A percentile compares a stretch with the other conserved stretches of the same genome.
Evolutionary conservation across 2,888 invertebrate species (phyloP).

Genomic region (Sphecodes monilicornis): DNA sequence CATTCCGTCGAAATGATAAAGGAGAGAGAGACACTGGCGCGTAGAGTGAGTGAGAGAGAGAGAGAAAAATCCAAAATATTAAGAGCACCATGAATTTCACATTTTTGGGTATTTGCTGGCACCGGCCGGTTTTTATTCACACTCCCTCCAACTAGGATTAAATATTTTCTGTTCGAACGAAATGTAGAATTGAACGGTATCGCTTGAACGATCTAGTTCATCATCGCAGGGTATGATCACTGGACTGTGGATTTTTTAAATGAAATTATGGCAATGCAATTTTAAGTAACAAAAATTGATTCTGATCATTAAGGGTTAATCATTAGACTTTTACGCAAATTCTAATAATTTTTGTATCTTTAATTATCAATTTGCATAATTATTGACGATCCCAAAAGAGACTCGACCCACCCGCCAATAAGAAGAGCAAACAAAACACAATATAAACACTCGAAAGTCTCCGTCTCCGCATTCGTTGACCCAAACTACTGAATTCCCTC

Average conservation of each 20-base stretch:
- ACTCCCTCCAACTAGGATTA: background rate
- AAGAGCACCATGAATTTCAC: background rate
- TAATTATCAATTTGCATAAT: background rate
- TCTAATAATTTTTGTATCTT: background rate
- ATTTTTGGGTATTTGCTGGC: background rate
- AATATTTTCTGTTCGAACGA: background rate
- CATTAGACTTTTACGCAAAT: no score
- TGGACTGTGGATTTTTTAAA: no score
- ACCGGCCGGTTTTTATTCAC: background rate
- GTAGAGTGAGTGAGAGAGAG: background rate
- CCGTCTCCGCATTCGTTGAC: background rate
- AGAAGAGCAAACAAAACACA: background rate
- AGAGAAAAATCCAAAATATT: background rate
- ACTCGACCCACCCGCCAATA: background rate
- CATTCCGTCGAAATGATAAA: constrained; percentile 16
- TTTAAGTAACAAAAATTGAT: no score
- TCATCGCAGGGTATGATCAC: no score
- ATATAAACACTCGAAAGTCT: background rate
- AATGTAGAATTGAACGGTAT: background rate
- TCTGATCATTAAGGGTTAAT: no score
- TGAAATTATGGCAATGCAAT: no score
- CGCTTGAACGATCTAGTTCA: background rate
- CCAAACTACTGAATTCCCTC: background rate
- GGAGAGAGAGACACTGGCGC: background rate
- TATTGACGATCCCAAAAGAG: no score